Evolutionary conservation across 2,113 vertebrate genomes (phyloP).

Genomic region (Morone chrysops): DNA sequence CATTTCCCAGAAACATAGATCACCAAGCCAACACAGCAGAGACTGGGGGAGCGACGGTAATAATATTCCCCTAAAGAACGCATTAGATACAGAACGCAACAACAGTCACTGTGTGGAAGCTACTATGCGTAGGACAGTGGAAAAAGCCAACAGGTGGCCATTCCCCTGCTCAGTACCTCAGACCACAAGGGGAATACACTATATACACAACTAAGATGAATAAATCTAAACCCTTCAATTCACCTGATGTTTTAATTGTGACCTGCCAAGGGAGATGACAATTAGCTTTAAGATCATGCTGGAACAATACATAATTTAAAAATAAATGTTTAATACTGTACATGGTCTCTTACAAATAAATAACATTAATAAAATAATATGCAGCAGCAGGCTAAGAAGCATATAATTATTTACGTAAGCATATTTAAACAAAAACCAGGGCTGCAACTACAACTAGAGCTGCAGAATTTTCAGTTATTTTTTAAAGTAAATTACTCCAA

Average conservation of each 20-base stretch:
- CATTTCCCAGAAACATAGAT: neutral
- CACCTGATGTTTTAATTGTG: neutral
- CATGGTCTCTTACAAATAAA: neutral
- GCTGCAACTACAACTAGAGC: neutral
- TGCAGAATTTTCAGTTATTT: neutral
- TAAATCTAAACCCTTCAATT: neutral
- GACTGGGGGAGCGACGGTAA: neutral
- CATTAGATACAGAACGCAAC: neutral
- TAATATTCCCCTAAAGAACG: neutral
- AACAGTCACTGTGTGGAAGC: neutral
- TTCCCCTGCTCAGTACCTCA: neutral
- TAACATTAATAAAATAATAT: neutral
- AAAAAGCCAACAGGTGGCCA: neutral
- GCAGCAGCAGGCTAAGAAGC: neutral
- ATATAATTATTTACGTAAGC: neutral
- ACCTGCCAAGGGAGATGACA: neutral
- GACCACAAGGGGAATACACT: neutral
- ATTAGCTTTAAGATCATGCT: neutral
- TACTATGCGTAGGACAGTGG: neutral
- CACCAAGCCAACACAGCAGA: neutral
- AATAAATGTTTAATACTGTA: neutral
- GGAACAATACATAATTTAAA: neutral
- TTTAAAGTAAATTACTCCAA: neutral
- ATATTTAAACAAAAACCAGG: neutral
- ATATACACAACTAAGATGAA: neutral